Base-by-base conservation (phyloP, 2,797 vertebrate species). In the Mus caroli region DNA sequence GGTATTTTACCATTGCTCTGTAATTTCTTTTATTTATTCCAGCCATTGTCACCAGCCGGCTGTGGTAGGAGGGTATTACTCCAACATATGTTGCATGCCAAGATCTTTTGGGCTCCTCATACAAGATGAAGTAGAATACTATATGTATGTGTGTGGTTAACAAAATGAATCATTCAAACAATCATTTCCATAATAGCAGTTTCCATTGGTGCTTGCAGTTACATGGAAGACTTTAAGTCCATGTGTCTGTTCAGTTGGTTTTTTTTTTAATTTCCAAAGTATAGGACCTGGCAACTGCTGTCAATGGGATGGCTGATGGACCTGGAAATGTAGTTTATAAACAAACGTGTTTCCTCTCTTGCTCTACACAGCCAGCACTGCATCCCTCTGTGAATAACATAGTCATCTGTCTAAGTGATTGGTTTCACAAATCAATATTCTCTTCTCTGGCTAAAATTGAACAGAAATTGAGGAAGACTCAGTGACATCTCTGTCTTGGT, bases 391-490 rank as follows among this genome's bases (percentile, higher is more conserved):
- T 52, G 62, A 79, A 56, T 71, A 56, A 62, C 37, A 93, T 2
- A 60, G 3, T 86, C 56, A 92, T 69, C 79, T 52, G 40, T 89
- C 7, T 60, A 94, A 96, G 28, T 75, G 88, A 86, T 94, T 50
- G 37, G 1, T 64, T 86, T 95, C 1, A 46, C 62, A 94, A 96
- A 43, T 83, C 89, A 56, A 43, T 69, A 75, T 37, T 67, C 5
- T 1, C 75, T 6, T 58, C 22, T 93, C 6, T 43, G 37, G 69
- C 4, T 80, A 91, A 87, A 67, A 60, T 31, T 60, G 78, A 34
- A 62, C 71, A 83, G 52, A 60, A 91, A 56, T 62, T 40, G 62
- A 50, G 82, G 15, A n/a, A 62, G 17, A 24, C 2, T 80, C 75
- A 86, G 0, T 43, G 88, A 58, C 80, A 90, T 94, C 17, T 54